Evolutionary conservation across 2,888 invertebrate genomes (phyloP).

Genomic region (Microplitis deprimator): DNA sequence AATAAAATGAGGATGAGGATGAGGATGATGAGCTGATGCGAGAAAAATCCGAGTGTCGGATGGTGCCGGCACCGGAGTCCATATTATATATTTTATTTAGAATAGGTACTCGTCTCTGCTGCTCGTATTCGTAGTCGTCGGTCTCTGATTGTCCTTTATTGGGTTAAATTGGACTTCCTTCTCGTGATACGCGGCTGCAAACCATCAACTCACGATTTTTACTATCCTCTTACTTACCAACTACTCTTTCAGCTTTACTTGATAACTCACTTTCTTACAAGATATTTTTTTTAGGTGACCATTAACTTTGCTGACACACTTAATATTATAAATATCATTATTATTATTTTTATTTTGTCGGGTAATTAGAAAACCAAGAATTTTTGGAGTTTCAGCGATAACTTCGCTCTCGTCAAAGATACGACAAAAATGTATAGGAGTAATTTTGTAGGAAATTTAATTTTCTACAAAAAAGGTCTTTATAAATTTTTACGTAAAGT

Average conservation of each 20-base stretch:
- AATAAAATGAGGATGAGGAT: no score
- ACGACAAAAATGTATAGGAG: no score
- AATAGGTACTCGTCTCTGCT: conserved; percentile 61
- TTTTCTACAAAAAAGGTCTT: no score
- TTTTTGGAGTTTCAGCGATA: no score
- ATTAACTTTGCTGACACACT: no score
- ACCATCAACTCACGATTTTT: conserved; percentile 67
- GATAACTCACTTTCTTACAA: background rate
- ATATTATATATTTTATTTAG: conserved; percentile 49
- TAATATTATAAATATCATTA: no score
- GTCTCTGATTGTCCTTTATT: conserved; percentile 72
- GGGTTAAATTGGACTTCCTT: conserved; percentile 72
- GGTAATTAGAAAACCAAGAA: no score
- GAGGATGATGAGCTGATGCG: no score
- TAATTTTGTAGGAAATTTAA: no score
- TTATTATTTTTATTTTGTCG: no score
- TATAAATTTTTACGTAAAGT: no score
- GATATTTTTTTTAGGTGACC: background rate
- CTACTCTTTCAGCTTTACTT: conserved; percentile 31
- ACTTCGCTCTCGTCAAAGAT: no score
- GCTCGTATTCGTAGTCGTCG: conserved; percentile 67
- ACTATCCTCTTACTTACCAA: background rate
- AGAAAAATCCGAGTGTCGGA: conserved; percentile 10
- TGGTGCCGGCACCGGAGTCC: background rate
- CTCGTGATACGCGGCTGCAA: conserved; percentile 70